Base-by-base conservation (phyloP, 2,797 vertebrate genomes). In the Spea hammondii region DNA sequence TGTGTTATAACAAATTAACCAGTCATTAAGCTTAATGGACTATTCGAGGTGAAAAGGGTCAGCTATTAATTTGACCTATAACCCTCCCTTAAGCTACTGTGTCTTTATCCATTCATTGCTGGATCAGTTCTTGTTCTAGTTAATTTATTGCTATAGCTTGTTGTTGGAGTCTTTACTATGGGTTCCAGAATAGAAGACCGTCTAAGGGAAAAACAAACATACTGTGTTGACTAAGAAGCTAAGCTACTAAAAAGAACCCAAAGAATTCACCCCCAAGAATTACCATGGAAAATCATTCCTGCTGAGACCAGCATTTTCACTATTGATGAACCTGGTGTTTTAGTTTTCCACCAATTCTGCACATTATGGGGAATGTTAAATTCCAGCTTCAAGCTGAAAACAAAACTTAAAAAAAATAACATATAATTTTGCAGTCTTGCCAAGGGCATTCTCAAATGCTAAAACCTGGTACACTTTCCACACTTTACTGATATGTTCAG, bases 1-100 rank as follows among this genome's bases (percentile, higher is more conserved):
- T 83, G 60, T 77, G 87, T 84, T 83, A 85, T 85, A 88, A 83
- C 83, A 91, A 91, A 92, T 91, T 92, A 91, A 88, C 85, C 87
- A 82, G 83, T 76, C 79, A 87, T 88, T 90, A 91, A 88, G 71
- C 82, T 86, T 89, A 89, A 91, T 87, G 83, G 85, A 83, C 79
- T 88, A 85, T 84, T 62, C 87, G 70, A 84, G 84, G 85, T 79
- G 83, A 88, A 78, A 83, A 67, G 74, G 87, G 86, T 86, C 84
- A 88, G 79, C 86, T 87, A 80, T 85, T 87, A 89, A 84, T 85
- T 87, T 84, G 84, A 89, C 84, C 85, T 87, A 87, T 83, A 87
- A 78, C 74, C 76, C 83, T 85, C 78, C 77, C 79, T 79, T 53
- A 85, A 88, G 83, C 83, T 88, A 87, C 77, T 75, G 55, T 74